Base-by-base conservation (phyloP, 30 jellyfish, hydroid and myxozoan genomes). In the Nemopilema nomurai region DNA sequence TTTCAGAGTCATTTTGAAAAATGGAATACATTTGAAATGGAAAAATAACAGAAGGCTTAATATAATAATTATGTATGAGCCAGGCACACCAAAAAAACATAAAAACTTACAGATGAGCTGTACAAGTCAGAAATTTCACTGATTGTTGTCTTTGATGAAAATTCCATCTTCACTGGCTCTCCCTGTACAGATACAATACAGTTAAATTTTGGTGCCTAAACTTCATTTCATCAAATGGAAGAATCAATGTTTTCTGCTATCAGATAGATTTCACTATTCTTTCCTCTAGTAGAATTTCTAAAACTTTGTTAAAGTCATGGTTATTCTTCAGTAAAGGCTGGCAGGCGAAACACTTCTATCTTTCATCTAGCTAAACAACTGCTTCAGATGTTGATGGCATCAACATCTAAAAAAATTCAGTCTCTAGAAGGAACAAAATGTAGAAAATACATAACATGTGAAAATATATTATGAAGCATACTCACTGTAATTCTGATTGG, bases 101-200 rank as follows among this genome's bases (percentile, higher is more conserved):
- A n/a, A 1, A 8, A 16, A 86, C 95, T 82, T 64, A 92, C 98
- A 41, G 88, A 69, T 30, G 76, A 66, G 16, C 53, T 23, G 69
- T 75, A 88, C 69, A 51, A 80, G 50, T 94, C 99, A 0, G 97
- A 81, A 77, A 94, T 90, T 89, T 94, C 99, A 71, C 88, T 90
- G 53, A 94, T 94, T 22, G 96, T 31, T 4, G 99, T 94, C 62
- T 94, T 94, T 26, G 99, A 91, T 25, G 99, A 94, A 70, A 94
- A 94, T 73, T 94, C 99, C 67, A 94, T 30, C 88, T 94, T 94
- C 57, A 94, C 99, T n/a, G 99, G 99, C 79, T 94, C 99, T 1
- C 99, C 99, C 99, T 94, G 76, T 23, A 33, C 67, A 67, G 49
- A 52, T 3, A 63, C 7, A 63, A 3, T 63, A 4, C 72, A 63